Percentiles rank a stretch among this genome's conserved stretches.
These are phyloP conservation scores for Daboia siamensis DNA, from an alignment of 2,113 vertebrate genomes.

Conservation along the genomic window DNA sequence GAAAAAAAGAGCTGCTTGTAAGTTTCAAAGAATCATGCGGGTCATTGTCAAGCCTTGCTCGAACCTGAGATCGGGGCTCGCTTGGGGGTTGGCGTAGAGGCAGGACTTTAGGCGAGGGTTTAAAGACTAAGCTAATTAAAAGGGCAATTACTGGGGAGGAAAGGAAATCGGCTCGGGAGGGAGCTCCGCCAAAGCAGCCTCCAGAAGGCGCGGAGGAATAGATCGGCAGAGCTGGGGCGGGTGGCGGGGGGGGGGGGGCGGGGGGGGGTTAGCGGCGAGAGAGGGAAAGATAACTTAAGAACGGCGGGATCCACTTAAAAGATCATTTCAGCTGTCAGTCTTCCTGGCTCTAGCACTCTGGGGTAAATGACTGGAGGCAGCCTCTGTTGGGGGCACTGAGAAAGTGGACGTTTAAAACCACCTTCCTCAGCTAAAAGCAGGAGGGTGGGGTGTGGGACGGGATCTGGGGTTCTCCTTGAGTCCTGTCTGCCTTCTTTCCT, in stretches of 20 bases:
- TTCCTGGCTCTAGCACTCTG: background rate
- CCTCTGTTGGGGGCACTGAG: background rate
- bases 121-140: conserved; percentile 19
- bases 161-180: background rate
- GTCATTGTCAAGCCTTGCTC: background rate
- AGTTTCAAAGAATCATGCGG: background rate
- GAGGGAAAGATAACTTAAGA: background rate
- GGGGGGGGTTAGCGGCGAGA: background rate
- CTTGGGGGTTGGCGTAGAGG: background rate
- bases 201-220: background rate
- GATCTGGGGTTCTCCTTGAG: no score
- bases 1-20: background rate
- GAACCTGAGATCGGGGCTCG: background rate
- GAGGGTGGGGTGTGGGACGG: background rate
- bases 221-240: background rate
- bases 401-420: background rate
- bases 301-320: background rate
- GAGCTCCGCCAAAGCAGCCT: background rate
- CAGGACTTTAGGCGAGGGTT: background rate
- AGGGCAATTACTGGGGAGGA: conserved; percentile 4
- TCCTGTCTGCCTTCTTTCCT: background rate
- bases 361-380: background rate
- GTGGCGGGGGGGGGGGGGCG: fast-evolving
- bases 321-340: background rate
- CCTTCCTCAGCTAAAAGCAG: background rate